These are phyloP conservation scores for Pithys albifrons DNA, from an alignment of 2,113 vertebrate genomes.

Conservation along the genomic window DNA sequence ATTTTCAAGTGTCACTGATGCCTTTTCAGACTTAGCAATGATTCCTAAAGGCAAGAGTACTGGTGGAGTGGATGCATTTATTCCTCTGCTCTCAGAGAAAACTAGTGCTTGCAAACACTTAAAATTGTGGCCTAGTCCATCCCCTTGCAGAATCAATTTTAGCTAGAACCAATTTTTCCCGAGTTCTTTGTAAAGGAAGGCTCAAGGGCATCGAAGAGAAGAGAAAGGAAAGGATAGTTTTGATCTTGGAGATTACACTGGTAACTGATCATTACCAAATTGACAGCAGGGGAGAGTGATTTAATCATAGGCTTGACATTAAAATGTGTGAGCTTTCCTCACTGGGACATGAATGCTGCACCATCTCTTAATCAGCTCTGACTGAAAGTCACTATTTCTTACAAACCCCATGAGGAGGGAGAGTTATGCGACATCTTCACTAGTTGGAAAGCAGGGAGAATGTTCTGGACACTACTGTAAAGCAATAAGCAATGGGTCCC, in stretches of 20 bases:
- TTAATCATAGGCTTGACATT: background rate
- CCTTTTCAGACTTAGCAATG: background rate
- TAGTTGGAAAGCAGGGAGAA: slow-evolving; percentile 30
- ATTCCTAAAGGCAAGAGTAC: background rate
- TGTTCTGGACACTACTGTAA: background rate
- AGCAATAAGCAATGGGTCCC: background rate
- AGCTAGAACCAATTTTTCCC: background rate
- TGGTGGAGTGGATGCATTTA: background rate
- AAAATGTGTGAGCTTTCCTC: background rate
- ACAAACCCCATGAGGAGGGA: background rate
- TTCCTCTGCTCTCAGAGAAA: background rate
- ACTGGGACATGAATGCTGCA: background rate
- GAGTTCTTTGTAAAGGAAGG: background rate
- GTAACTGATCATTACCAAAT: background rate
- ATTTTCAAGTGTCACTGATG: background rate
- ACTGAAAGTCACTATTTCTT: background rate
- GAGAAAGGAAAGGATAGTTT: background rate
- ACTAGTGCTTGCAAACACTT: background rate
- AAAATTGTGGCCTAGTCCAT: background rate
- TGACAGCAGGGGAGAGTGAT: background rate
- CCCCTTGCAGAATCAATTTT: background rate
- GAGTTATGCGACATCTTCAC: background rate
- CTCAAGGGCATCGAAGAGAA: background rate
- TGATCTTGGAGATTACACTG: background rate
- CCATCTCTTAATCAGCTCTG: background rate